Evolutionary conservation across 2,888 invertebrate species (phyloP), one percentile per base, ranked within the genome.

Genomic region (Spisula subtruncata): DNA sequence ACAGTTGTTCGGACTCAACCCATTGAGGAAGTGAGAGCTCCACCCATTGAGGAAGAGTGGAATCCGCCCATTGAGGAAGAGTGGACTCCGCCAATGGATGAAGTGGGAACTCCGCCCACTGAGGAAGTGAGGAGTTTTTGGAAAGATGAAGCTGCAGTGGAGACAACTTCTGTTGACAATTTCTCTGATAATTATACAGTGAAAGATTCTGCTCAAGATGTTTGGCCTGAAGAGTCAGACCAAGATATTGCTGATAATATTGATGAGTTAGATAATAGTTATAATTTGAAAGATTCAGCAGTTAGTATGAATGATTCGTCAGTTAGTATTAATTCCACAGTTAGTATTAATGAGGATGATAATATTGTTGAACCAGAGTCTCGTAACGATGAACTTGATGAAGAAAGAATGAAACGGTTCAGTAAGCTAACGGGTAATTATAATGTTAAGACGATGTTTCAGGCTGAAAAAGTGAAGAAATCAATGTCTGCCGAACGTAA

Each of bases 351-450:
- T 35, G 54, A 56, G 35, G 83, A 71, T 66, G 8, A 12, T 14
- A 29, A 12, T 29, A 66, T 35, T 1, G 6, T 35, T 12, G 46
- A 29, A n/a, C 20, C 5, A n/a, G 32, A 51, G 20, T n/a, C 29
- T 32, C 18, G 32, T 10, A 5, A 1, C 41, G 84, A 29, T 1
- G 32, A 85, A 48, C 6, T n/a, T 25, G 51, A 48, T 10, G 54
- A 71, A 71, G 54, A 82, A 54, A 82, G 10, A 66, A 29, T 82
- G 18, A 71, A 75, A 82, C 14, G 20, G 12, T 87, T 75, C 48
- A 87, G 66, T 75, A 82, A 82, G 66, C 32, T 75, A 20, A 75
- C 87, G 12, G 87, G 87, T 1, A 85, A 25, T 80, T 85, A 85
- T 56, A 20, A 79, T 12, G 54, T 80, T 0, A 32, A 85, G 80